Evolutionary conservation across 2,888 invertebrate species (phyloP).

Genomic region (Dioctria linearis): DNA sequence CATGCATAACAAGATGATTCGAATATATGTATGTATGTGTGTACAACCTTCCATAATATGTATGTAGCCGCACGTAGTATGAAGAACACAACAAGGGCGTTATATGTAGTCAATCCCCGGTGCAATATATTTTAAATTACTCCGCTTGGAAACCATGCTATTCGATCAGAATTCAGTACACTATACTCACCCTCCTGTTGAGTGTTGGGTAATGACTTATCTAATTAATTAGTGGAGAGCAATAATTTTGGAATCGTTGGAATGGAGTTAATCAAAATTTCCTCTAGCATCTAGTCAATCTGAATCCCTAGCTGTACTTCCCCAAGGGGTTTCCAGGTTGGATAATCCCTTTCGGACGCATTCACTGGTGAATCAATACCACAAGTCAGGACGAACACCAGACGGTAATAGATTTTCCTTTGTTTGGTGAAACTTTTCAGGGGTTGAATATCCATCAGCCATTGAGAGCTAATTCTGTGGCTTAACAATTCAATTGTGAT

Average conservation of each 20-base stretch:
- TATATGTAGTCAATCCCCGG: slow-evolving; percentile 10
- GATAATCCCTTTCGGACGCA: slow-evolving; percentile 42
- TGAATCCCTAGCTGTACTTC: neutral
- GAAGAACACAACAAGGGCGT: slow-evolving; percentile 32
- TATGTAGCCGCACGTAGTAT: neutral
- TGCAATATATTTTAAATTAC: slow-evolving; percentile 7
- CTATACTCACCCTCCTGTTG: neutral
- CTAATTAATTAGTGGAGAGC: slow-evolving; percentile 41
- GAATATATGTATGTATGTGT: neutral
- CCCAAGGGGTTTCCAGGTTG: slow-evolving; percentile 29
- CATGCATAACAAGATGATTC: slow-evolving; percentile 15
- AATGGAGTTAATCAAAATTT: slow-evolving; percentile 47
- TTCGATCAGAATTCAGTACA: neutral
- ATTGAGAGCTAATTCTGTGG: neutral
- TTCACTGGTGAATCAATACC: neutral
- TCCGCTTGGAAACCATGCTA: neutral
- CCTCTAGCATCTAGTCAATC: slow-evolving; percentile 34
- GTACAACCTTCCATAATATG: too few relatives aligned
- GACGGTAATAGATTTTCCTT: slow-evolving; percentile 11
- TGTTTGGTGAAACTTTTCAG: slow-evolving; percentile 26
- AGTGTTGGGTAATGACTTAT: slow-evolving; percentile 15
- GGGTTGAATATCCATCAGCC: slow-evolving; percentile 21
- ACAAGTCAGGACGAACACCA: neutral
- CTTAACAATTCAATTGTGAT: slow-evolving; percentile 45
- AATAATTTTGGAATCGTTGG: slow-evolving; percentile 17